phyloP scores from a whole-genome alignment of 2,888 invertebrate species.

The Polyommatus iphigenia region DNA sequence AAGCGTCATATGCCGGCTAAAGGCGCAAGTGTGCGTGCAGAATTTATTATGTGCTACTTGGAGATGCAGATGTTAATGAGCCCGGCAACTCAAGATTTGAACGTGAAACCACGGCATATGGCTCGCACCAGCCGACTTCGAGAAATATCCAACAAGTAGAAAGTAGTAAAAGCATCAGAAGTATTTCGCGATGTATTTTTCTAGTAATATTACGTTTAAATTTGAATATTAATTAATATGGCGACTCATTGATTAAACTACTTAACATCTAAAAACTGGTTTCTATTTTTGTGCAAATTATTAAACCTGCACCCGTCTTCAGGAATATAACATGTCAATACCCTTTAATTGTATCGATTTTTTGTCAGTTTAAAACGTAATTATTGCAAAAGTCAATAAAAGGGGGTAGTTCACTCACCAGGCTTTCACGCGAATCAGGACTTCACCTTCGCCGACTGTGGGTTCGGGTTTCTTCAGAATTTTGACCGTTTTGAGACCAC shows the following conservation, averaged over 20 bases:
- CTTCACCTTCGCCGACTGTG: slow-evolving; percentile 85
- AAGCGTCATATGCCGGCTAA: slow-evolving; percentile 47
- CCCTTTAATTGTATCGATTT: neutral
- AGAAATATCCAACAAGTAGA: slow-evolving; percentile 2
- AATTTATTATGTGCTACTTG: slow-evolving; percentile 62
- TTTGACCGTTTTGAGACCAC: slow-evolving; percentile 92
- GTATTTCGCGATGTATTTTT: neutral
- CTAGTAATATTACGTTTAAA: neutral
- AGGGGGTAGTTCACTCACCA: slow-evolving; percentile 83
- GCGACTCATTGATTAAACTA: neutral
- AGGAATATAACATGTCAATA: neutral
- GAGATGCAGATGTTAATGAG: slow-evolving; percentile 67
- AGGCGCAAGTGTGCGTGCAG: slow-evolving; percentile 61
- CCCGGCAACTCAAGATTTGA: slow-evolving; percentile 41
- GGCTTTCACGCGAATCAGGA: slow-evolving; percentile 90
- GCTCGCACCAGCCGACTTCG: slow-evolving; percentile 8
- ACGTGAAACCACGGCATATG: slow-evolving; percentile 15
- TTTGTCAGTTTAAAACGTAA: neutral
- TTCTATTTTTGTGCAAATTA: neutral
- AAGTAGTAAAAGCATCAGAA: neutral
- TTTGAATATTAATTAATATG: neutral
- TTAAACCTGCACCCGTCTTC: neutral
- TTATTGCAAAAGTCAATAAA: slow-evolving; percentile 37
- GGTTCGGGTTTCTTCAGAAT: slow-evolving; percentile 90
- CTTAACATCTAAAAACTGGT: neutral